These are phyloP conservation scores for Oncorhynchus clarkii DNA, from an alignment of 2,113 vertebrate species.

Conservation along the genomic window DNA sequence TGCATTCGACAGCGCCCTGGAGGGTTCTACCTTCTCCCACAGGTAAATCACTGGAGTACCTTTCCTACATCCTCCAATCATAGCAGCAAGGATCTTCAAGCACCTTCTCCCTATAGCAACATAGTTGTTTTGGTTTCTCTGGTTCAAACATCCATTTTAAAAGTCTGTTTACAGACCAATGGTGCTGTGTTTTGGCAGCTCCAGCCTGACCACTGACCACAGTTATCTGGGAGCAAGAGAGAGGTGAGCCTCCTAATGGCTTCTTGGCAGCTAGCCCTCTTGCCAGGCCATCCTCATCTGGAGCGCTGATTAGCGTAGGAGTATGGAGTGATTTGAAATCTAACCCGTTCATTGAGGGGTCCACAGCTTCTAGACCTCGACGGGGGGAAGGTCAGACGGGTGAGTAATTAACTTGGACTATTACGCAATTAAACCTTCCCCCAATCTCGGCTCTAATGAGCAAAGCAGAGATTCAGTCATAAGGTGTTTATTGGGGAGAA, in stretches of 20 bases:
- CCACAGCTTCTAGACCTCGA: constrained; percentile 44
- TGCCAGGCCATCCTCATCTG: constrained; percentile 34
- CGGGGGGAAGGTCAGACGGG: constrained; percentile 41
- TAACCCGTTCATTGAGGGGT: constrained; percentile 46
- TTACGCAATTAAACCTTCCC: constrained; percentile 61
- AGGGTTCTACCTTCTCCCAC: constrained; percentile 17
- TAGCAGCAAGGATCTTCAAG: not conserved
- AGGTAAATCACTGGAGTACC: not conserved
- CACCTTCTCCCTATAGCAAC: not conserved
- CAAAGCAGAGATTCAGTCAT: constrained; percentile 56
- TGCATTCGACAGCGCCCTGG: constrained; percentile 14
- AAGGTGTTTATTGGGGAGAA: constrained; percentile 54
- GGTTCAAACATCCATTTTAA: not conserved
- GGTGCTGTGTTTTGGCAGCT: constrained; percentile 3
- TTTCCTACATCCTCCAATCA: not conserved
- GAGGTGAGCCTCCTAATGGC: constrained; percentile 11
- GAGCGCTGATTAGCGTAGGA: constrained; percentile 33
- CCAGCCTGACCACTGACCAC: constrained; percentile 30
- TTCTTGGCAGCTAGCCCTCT: constrained; percentile 19
- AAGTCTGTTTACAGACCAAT: not conserved
- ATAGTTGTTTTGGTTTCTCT: not conserved
- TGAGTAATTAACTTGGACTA: constrained; percentile 67
- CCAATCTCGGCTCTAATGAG: constrained; percentile 54
- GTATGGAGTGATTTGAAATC: constrained; percentile 42
- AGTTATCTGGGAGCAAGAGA: constrained; percentile 28